Base-by-base conservation (phyloP, 92 coral and sea anemone genomes). In the Palythoa caribaeorum region DNA sequence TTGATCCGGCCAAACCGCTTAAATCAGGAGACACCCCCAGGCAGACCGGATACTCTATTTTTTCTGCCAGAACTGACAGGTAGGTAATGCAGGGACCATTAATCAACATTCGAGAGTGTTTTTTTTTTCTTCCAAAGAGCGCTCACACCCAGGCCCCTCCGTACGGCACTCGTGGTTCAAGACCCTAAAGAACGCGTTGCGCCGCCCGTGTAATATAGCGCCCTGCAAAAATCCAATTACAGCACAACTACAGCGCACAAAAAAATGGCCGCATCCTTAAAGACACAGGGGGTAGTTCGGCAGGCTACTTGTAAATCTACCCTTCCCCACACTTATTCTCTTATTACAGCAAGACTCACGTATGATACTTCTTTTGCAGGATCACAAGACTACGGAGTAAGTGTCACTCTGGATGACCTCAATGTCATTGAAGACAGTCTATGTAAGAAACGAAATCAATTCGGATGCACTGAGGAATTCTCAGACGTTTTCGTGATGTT, bases 11-110 rank as follows among this genome's bases (percentile, higher is more conserved):
- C 80, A 76, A 76, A 76, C 39, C 80, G 38, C 62, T 17, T 76
- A 76, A 76, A 76, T 50, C 80, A 76, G 62, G 80, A 76, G 80
- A 76, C 80, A 50, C 80, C 80, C 62, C 62, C 79, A 75, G 79
- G 79, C 28, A 75, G 79, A 75, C 79, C 79, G 48, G 79, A 75
- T 35, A 50, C 57, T 48, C 79, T 75, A 51, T 75, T 39, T 39
- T 75, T 75, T 40, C 60, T 75, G 62, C 79, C 79, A 50, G 79
- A 75, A 50, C 62, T 75, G 79, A 50, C 60, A 75, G 79, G 79
- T 75, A 48, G n/a, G 79, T 75, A 50, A 75, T 50, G 79, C 36
- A 68, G 73, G 73, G 73, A 68, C 73, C 73, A 68, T 35, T 68
- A n/a, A 68, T 68, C 73, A 68, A 68, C 38, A 21, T 68, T 68